Percentiles rank a stretch among this genome's conserved stretches.
phyloP scores from a whole-genome alignment of 1,140 invertebrate species.

The Brevipalpus yothersi region DNA sequence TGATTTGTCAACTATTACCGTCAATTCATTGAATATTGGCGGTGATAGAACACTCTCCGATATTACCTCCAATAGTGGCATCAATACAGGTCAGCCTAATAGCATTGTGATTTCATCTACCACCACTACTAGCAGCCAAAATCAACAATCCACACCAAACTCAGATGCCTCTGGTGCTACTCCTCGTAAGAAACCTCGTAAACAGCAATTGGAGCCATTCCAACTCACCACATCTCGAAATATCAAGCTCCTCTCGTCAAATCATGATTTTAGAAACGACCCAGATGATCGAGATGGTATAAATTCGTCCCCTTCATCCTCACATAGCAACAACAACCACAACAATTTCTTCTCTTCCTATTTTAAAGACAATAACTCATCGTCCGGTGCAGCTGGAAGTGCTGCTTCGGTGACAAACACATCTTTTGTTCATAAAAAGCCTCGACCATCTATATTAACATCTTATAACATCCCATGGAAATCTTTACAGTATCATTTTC shows the following conservation, averaged over 20 bases:
- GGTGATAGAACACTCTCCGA: no score
- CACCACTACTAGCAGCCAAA: neutral
- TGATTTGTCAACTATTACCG: no score
- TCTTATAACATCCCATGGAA: conserved; percentile 4
- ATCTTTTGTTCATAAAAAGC: neutral
- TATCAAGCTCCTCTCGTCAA: neutral
- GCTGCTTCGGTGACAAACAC: neutral
- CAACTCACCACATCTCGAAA: conserved; percentile 3
- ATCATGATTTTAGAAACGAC: neutral
- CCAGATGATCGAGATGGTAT: neutral
- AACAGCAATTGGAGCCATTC: conserved; percentile 8
- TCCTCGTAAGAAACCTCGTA: conserved; percentile 7
- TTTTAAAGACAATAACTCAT: neutral
- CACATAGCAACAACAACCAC: neutral
- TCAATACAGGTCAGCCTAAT: no score
- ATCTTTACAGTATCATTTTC: conserved; percentile 49
- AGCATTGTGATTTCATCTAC: no score
- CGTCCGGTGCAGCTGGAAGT: neutral
- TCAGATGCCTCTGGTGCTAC: neutral
- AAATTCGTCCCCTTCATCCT: neutral
- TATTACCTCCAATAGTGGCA: no score
- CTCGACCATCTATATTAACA: conserved; percentile 1
- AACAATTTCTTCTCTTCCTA: neutral
- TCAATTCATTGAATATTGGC: no score
- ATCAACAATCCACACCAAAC: neutral